These are phyloP conservation scores for Glaucopsyche alexis DNA, from an alignment of 2,888 invertebrate species.

Conservation along the genomic window DNA sequence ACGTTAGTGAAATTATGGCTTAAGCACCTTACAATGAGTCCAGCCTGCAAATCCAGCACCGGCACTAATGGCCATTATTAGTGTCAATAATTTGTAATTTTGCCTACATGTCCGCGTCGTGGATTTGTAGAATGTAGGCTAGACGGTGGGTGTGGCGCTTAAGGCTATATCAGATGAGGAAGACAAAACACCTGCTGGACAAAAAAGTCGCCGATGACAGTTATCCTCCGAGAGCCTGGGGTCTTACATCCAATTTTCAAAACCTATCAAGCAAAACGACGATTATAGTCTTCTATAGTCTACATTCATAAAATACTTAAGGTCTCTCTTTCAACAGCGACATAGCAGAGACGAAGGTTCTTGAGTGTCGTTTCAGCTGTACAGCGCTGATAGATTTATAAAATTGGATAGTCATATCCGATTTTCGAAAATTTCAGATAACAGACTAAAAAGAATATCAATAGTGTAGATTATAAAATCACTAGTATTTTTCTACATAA, in stretches of 20 bases:
- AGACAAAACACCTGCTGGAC: not conserved
- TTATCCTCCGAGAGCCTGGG: not conserved
- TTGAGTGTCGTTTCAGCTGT: not conserved
- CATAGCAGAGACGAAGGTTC: not conserved
- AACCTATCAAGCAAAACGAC: not conserved
- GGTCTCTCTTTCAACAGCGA: no score
- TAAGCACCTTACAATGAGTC: no score
- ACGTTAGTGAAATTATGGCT: no score
- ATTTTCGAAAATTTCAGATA: not conserved
- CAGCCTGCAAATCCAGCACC: no score
- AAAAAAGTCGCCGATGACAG: not conserved
- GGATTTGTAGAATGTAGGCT: no score
- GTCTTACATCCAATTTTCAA: not conserved
- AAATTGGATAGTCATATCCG: slow-evolving; percentile 1
- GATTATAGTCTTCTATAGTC: not conserved
- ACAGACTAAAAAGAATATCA: not conserved
- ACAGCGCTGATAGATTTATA: not conserved
- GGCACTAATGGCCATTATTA: no score
- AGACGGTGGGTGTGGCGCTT: no score
- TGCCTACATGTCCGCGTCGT: no score
- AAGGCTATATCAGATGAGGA: no score
- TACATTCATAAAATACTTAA: no score
- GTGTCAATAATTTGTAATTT: no score
- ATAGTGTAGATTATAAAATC: not conserved
- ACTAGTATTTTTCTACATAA: slow-evolving; percentile 12